phyloP scores from a whole-genome alignment of 1,140 invertebrate species.

The Brachionus paranguensis region DNA sequence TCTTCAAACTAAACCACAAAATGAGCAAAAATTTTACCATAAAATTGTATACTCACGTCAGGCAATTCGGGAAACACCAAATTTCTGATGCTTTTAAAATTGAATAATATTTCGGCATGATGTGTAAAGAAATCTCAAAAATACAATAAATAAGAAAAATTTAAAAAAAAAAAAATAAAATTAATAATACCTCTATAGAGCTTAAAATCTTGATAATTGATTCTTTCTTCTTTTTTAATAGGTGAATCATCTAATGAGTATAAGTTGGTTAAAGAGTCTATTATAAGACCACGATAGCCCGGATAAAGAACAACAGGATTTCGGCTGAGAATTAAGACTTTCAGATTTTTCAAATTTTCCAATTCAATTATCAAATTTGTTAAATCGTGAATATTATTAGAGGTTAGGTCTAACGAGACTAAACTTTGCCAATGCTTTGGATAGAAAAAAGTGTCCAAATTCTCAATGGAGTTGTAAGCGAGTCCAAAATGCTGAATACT shows the following conservation, averaged over 20 bases:
- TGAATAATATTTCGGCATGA: not conserved
- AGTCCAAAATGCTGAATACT: conserved; percentile 12
- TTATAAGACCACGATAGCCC: conserved; percentile 1
- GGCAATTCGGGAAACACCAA: conserved; percentile 17
- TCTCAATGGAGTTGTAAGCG: not conserved
- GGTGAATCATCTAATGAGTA: conserved; percentile 25
- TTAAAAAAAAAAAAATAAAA: not conserved
- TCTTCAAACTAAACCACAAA: not conserved
- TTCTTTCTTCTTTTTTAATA: conserved; percentile 33
- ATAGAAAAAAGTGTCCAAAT: not conserved
- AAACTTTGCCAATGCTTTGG: conserved; percentile 11
- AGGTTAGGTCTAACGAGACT: conserved; percentile 1
- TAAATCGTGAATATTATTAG: conserved; percentile 5
- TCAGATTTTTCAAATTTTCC: not conserved
- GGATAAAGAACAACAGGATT: conserved; percentile 27
- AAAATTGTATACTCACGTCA: not conserved
- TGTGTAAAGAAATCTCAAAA: not conserved
- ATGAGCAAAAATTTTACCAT: not conserved
- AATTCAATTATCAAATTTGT: not conserved
- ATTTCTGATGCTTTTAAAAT: conserved; percentile 16
- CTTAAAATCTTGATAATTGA: conserved; percentile 8
- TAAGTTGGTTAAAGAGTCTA: not conserved
- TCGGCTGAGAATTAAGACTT: not conserved
- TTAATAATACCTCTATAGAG: not conserved
- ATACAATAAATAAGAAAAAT: not conserved